phyloP scores from a whole-genome alignment of 2,113 vertebrate genomes.

The Dicerorhinus sumatrensis region DNA sequence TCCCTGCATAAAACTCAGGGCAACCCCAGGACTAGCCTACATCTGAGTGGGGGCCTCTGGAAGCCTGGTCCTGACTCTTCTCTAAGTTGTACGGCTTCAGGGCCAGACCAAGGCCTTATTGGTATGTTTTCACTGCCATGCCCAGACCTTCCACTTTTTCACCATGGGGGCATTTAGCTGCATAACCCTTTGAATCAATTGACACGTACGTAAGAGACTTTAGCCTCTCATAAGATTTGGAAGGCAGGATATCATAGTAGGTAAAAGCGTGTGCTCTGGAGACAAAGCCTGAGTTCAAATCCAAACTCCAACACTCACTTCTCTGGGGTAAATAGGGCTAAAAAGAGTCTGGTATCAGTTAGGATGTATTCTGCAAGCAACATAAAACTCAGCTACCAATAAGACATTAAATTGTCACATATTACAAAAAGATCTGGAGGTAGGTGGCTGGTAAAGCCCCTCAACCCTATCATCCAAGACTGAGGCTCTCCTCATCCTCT shows the following conservation, averaged over 20 bases:
- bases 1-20: background rate
- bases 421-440: background rate
- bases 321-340: background rate
- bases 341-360: background rate
- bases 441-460: background rate
- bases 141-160: background rate
- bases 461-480: background rate
- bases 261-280: background rate
- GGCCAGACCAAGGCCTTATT: background rate
- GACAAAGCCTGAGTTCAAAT: background rate
- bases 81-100: background rate
- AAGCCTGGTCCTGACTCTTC: background rate
- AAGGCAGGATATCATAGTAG: background rate
- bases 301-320: background rate
- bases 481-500: background rate
- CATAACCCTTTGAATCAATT: background rate
- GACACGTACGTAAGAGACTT: background rate
- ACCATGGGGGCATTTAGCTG: background rate
- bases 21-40: background rate
- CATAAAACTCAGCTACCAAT: conserved; percentile 4
- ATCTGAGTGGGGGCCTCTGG: background rate
- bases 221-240: background rate
- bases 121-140: background rate
- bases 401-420: background rate
- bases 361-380: background rate